Base-by-base conservation (phyloP, 2,113 vertebrate species). In the Anthoscopus minutus region DNA sequence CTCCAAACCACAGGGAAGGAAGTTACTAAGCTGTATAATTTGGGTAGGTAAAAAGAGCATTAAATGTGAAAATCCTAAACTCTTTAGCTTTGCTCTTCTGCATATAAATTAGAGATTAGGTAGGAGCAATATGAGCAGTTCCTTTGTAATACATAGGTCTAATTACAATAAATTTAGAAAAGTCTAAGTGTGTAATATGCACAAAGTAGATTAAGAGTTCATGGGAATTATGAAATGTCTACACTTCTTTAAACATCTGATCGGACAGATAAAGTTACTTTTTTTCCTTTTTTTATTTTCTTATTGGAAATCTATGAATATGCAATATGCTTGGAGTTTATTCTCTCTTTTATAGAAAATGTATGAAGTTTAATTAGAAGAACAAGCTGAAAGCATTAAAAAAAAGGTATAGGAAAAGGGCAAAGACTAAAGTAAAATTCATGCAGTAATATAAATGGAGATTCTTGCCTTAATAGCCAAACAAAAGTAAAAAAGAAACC, bases 51-150 rank as follows among this genome's bases (percentile, higher is more conserved):
- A 96, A 93, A 95, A 94, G 56, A 93, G 51, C 60, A 96, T 97
- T 97, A 94, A 91, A 97, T 93, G 60, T 86, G 66, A 93, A 97
- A 97, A 97, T 97, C 88, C 67, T 96, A 89, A 96, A 96, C 80
- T 94, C 83, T 95, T 96, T 88, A 94, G 65, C 71, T 94, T 92
- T 94, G 54, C 80, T 94, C 38, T 89, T 96, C 91, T 96, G 82
- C 95, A 96, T 97, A 95, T 93, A 95, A 97, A 96, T 97, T 89
- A 95, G 65, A 97, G 80, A 96, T 96, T 97, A 97, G 45, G 84
- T 82, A 91, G 45, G 72, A 94, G 60, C 48, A 97, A 58, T 56
- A 91, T 65, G 37, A 96, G 48, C 42, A 86, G 74, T 79, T 40
- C 28, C 45, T 96, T 97, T 96, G 84, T 95, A 95, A 96, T 92